Conservation (phyloP, 1,140 invertebrate genomes). For the Cydia splendana region DNA sequence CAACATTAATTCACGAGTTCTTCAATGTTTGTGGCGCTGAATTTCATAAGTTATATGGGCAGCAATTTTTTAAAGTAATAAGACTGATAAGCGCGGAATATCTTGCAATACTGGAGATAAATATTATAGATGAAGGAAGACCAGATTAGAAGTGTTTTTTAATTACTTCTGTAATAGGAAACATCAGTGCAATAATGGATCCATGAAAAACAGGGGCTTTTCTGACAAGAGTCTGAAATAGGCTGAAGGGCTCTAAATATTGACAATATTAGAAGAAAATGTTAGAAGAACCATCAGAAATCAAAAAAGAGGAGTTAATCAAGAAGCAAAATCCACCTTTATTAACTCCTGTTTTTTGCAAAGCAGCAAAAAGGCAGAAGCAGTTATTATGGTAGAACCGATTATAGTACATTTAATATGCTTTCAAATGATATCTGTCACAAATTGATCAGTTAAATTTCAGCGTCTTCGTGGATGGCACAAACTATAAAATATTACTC, state of each 20-base stretch:
- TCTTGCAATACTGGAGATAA: slow-evolving; percentile 80
- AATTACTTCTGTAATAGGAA: slow-evolving; percentile 58
- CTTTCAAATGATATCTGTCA: no score
- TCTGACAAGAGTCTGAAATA: slow-evolving; percentile 78
- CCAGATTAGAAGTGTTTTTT: slow-evolving; percentile 87
- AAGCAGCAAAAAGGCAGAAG: slow-evolving; percentile 51
- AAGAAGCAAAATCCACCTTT: no score
- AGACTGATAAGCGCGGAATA: slow-evolving; percentile 84
- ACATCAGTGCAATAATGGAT: slow-evolving; percentile 78
- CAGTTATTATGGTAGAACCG: neutral
- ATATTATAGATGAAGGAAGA: slow-evolving; percentile 84
- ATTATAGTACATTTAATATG: no score
- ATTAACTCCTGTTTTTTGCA: no score
- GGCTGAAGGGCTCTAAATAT: slow-evolving; percentile 62
- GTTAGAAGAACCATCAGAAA: slow-evolving; percentile 50
- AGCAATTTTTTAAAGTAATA: slow-evolving; percentile 89
- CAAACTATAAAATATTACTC: no score
- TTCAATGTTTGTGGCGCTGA: slow-evolving; percentile 87
- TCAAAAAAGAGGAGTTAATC: slow-evolving; percentile 58
- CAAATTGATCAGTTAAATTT: no score
- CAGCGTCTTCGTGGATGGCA: no score
- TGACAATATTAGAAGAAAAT: slow-evolving; percentile 68
- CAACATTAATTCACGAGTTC: slow-evolving; percentile 89
- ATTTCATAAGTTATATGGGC: slow-evolving; percentile 85
- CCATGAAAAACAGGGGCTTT: slow-evolving; percentile 73